A percentile compares a stretch with the other conserved stretches of the same genome.
phyloP scores from a whole-genome alignment of 2,888 invertebrate genomes.

The Limenitis camilla region DNA sequence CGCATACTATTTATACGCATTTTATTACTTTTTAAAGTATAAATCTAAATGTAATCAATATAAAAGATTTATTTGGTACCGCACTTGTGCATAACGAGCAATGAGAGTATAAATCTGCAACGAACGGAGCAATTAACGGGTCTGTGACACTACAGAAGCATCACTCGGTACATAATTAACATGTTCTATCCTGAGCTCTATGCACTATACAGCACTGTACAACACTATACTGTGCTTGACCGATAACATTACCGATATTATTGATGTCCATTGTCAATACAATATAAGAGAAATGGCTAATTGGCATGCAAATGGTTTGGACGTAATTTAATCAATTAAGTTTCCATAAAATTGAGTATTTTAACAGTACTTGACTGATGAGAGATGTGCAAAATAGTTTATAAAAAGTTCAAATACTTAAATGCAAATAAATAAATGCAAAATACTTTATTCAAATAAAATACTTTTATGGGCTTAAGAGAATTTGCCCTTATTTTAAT shows the following conservation, averaged over 20 bases:
- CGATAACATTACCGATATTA: slow-evolving; percentile 39
- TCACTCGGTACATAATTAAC: slow-evolving; percentile 52
- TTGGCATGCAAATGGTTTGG: not conserved
- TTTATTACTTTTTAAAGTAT: not conserved
- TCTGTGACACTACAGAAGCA: slow-evolving; percentile 44
- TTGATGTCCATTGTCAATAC: slow-evolving; percentile 23
- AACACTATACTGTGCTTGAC: slow-evolving; percentile 27
- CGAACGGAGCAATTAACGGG: slow-evolving; percentile 40
- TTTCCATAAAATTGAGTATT: no score
- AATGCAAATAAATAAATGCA: no score
- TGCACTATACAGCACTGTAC: not conserved
- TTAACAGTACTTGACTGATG: no score
- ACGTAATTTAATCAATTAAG: not conserved
- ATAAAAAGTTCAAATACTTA: no score
- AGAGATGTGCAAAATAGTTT: no score
- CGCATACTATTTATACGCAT: no score
- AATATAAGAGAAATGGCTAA: slow-evolving; percentile 3
- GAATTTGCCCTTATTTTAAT: no score
- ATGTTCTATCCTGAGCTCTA: slow-evolving; percentile 42
- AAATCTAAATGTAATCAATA: slow-evolving; percentile 11
- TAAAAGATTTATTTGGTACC: slow-evolving; percentile 14
- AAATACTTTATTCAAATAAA: no score
- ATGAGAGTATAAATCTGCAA: slow-evolving; percentile 20
- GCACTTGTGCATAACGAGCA: slow-evolving; percentile 18
- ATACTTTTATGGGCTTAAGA: no score